Evolutionary conservation across 1,140 invertebrate genomes (phyloP), one percentile per base, ranked within the genome.

Genomic region (Drosophila equinoxialis): DNA sequence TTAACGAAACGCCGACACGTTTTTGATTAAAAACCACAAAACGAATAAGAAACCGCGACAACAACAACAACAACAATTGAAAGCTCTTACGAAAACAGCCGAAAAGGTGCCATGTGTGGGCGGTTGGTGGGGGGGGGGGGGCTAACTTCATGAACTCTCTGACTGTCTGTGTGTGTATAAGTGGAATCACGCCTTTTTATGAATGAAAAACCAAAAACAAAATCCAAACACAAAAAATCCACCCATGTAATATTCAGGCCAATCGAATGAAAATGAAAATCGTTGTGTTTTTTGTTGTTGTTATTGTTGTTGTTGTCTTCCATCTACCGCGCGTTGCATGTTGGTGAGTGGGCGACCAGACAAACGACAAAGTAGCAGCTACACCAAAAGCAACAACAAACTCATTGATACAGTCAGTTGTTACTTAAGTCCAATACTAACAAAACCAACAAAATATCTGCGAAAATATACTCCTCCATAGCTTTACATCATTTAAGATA

Each of bases 251-350:
- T 8, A 51, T 76, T 68, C 42, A 76, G 45, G 45, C 74, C 62
- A 59, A 68, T 65, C 68, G 74, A 76, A 71, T 41, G 74, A 74
- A 77, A 81, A 79, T 45, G 74, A 85, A 86, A 78, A 74, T 74
- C 71, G 65, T 61, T 75, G 45, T 20, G 8, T 14, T 7, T 20
- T 7, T 8, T 45, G 14, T 10, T 45, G 8, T 26, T 17, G 8
- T 26, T 26, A 2, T 26, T 26, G 35, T 37, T 37, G 35, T 13
- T 39, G 37, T 51, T 51, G 11, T 51, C 17, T 51, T 51, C 45
- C 45, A 23, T 10, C 45, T 51, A 8, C 45, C 13, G 45, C 13
- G 45, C 17, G 45, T 23, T 51, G 45, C 45, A 23, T 51, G 45
- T 30, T 74, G 67, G n/a, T 64, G 71, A 68, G 82, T 85, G 82